These are phyloP conservation scores for Pluvianellus socialis DNA, from an alignment of 2,113 vertebrate genomes.

Conservation along the genomic window DNA sequence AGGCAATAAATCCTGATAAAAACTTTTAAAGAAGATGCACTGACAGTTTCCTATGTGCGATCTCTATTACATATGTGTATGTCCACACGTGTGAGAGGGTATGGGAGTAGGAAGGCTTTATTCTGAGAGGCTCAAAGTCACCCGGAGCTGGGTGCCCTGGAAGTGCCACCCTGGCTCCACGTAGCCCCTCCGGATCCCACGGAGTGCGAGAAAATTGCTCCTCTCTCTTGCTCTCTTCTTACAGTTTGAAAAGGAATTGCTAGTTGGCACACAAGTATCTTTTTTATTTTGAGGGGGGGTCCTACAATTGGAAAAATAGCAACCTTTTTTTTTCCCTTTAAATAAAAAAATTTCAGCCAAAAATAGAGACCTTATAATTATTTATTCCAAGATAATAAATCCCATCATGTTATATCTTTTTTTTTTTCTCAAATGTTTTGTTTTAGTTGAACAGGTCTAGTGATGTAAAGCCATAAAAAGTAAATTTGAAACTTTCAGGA, in stretches of 20 bases:
- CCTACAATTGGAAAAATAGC: not conserved
- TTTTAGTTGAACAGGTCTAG: not conserved
- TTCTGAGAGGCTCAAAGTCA: not conserved
- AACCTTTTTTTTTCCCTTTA: not conserved
- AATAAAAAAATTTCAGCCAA: not conserved
- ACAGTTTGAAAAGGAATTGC: not conserved
- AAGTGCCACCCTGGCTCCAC: fast-evolving
- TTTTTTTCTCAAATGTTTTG: not conserved
- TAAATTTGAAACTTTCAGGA: not conserved
- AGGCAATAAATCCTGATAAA: not conserved
- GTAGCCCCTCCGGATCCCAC: fast-evolving
- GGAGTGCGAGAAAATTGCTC: not conserved
- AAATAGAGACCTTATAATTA: not conserved
- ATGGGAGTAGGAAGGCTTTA: not conserved
- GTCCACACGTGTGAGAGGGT: fast-evolving
- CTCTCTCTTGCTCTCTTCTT: not conserved
- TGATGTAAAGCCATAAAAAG: not conserved
- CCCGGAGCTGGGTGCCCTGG: not conserved
- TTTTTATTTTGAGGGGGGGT: not conserved
- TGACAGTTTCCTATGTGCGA: not conserved
- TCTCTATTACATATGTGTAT: not conserved
- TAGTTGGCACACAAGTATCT: not conserved
- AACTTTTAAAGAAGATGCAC: not conserved
- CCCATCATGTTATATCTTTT: fast-evolving
- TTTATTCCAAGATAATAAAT: not conserved